Percentiles rank a stretch among this genome's conserved stretches.
Conservation (phyloP, 2,888 invertebrate genomes). For the Anagyrus pseudococci region DNA sequence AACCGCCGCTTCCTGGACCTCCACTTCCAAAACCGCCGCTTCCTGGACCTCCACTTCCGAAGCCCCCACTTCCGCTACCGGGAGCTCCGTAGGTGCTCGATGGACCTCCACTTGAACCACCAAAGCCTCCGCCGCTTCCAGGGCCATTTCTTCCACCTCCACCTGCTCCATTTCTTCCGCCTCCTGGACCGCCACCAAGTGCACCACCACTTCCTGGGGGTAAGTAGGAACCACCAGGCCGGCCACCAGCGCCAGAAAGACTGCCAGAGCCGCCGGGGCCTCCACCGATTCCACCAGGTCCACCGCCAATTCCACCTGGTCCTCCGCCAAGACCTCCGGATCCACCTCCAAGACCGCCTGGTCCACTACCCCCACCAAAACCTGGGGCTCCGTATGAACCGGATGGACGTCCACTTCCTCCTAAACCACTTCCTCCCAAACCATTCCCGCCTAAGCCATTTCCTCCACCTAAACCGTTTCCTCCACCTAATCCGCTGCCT, state of each 20-base stretch:
- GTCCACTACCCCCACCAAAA: constrained; percentile 39
- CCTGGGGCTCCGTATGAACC: constrained; percentile 2
- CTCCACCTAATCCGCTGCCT: constrained; percentile 12
- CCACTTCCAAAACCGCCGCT: constrained; percentile 32
- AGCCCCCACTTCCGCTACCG: constrained; percentile 45
- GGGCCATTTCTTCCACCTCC: not conserved
- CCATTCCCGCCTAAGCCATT: constrained; percentile 38
- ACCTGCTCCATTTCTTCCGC: not conserved
- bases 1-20: constrained; percentile 29
- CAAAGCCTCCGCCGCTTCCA: no score
- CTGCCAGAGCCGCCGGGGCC: constrained; percentile 28
- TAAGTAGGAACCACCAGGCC: not conserved
- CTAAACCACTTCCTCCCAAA: constrained; percentile 48
- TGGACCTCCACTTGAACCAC: constrained; percentile 41
- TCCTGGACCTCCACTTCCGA: no score
- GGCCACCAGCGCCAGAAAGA: constrained; percentile 16
- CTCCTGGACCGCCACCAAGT: not conserved
- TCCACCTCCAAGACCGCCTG: not conserved
- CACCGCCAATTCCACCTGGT: constrained; percentile 1
- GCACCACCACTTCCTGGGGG: not conserved
- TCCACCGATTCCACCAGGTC: not conserved
- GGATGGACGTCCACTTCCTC: constrained; percentile 37
- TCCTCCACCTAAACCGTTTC: not conserved
- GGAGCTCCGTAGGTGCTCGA: constrained; percentile 60
- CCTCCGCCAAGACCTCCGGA: constrained; percentile 3